Percentiles rank a stretch among this genome's conserved stretches.
These are phyloP conservation scores for Eutolmus rufibarbis DNA, from an alignment of 2,888 invertebrate species.

Conservation along the genomic window DNA sequence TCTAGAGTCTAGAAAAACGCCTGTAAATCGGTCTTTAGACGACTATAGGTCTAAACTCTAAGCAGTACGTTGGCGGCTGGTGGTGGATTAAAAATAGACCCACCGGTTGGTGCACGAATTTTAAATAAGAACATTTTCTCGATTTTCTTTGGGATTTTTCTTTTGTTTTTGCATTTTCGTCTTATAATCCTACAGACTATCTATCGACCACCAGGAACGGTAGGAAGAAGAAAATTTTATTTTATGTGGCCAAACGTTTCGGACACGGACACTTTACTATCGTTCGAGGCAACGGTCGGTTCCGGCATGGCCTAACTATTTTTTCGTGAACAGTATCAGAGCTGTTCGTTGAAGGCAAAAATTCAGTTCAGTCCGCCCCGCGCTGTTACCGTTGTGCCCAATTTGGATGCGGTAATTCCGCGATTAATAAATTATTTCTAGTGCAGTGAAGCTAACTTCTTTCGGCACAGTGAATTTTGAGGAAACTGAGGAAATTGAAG, in stretches of 20 bases:
- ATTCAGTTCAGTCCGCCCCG: neutral
- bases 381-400: neutral
- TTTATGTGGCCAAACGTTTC: neutral
- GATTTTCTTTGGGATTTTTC: neutral
- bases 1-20: neutral
- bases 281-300: neutral
- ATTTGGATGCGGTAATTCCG: neutral
- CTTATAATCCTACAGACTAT: neutral
- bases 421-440: neutral
- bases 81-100: slow-evolving; percentile 20
- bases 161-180: neutral
- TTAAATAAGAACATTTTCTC: neutral
- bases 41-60: neutral
- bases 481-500: neutral
- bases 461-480: neutral
- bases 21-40: neutral
- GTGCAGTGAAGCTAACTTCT: neutral
- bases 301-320: neutral
- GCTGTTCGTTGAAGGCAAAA: neutral
- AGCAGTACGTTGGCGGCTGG: neutral
- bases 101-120: neutral
- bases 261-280: neutral
- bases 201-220: neutral
- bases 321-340: neutral
- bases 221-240: neutral